phyloP scores from a whole-genome alignment of 2,888 invertebrate genomes.

The Epistrophella euchroma region DNA sequence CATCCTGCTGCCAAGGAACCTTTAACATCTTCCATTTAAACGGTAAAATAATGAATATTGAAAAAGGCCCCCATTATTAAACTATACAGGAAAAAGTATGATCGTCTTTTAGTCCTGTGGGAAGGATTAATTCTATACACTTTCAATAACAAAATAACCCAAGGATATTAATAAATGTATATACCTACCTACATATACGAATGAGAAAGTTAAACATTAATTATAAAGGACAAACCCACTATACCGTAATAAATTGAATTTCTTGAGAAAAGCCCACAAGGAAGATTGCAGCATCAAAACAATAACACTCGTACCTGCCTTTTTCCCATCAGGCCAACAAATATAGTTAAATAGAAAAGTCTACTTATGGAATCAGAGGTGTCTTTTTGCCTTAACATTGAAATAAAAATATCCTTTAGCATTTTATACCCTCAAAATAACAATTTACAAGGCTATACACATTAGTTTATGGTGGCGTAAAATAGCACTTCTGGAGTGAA shows the following conservation, averaged over 20 bases:
- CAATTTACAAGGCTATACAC: too few species aligned
- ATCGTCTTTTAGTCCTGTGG: conserved; percentile 9
- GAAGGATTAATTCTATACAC: conserved; percentile 57
- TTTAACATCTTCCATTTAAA: neutral
- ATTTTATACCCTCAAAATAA: neutral
- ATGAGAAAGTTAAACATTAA: conserved; percentile 30
- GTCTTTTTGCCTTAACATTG: conserved; percentile 1
- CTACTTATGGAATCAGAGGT: neutral
- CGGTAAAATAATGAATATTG: neutral
- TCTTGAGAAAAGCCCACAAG: conserved; percentile 19
- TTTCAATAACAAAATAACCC: conserved; percentile 57
- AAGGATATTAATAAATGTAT: conserved; percentile 2
- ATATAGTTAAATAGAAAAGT: neutral
- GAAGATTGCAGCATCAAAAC: conserved; percentile 23
- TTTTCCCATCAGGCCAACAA: neutral
- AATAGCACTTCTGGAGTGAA: neutral
- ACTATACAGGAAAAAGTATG: neutral
- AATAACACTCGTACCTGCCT: conserved; percentile 32
- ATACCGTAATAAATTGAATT: conserved; percentile 21
- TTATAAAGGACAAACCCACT: conserved; percentile 26
- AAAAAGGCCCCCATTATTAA: neutral
- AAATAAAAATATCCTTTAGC: conserved; percentile 23
- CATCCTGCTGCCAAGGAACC: neutral
- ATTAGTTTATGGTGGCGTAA: neutral
- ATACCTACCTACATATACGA: too few species aligned